Conservation (phyloP, 2,888 invertebrate species). For the Cryptocheilus praepositus region DNA sequence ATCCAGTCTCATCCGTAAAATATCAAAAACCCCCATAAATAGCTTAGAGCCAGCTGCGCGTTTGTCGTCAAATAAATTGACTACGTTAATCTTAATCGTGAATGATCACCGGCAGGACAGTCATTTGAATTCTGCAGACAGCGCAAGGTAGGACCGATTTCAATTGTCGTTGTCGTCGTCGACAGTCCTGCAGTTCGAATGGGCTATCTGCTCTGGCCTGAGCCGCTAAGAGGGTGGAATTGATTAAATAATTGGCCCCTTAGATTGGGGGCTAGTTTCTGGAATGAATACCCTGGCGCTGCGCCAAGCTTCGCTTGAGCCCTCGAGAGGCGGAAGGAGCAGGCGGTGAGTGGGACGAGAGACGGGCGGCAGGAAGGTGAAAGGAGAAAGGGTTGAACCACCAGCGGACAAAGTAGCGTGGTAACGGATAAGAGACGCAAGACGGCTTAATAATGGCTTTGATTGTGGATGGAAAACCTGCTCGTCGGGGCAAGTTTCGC, state of each 20-base stretch:
- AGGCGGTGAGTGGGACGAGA: conserved; percentile 14
- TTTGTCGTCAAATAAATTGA: too few species aligned
- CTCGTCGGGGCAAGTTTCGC: conserved; percentile 44
- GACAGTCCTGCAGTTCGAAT: conserved; percentile 51
- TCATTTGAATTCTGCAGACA: conserved; percentile 20
- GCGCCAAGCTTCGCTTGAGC: conserved; percentile 58
- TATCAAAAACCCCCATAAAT: too few species aligned
- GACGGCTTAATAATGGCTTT: conserved; percentile 71
- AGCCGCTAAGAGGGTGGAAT: conserved; percentile 73
- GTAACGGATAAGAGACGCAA: conserved; percentile 47
- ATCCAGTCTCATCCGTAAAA: too few species aligned
- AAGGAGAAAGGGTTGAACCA: conserved; percentile 37
- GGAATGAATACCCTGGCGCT: conserved; percentile 73
- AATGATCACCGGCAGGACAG: conserved; percentile 22
- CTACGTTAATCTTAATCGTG: not conserved
- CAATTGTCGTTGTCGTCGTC: conserved; percentile 67
- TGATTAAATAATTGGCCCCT: conserved; percentile 75
- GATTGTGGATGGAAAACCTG: conserved; percentile 65
- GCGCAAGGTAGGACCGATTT: conserved; percentile 59
- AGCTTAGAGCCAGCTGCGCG: not conserved
- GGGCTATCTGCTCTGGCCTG: conserved; percentile 48
- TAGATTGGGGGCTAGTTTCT: conserved; percentile 73
- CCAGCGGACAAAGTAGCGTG: conserved; percentile 61
- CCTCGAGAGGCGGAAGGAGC: conserved; percentile 35
- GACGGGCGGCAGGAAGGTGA: conserved; percentile 17